These are phyloP conservation scores for Pandemis corylana DNA, from an alignment of 2,888 invertebrate species.

Conservation along the genomic window DNA sequence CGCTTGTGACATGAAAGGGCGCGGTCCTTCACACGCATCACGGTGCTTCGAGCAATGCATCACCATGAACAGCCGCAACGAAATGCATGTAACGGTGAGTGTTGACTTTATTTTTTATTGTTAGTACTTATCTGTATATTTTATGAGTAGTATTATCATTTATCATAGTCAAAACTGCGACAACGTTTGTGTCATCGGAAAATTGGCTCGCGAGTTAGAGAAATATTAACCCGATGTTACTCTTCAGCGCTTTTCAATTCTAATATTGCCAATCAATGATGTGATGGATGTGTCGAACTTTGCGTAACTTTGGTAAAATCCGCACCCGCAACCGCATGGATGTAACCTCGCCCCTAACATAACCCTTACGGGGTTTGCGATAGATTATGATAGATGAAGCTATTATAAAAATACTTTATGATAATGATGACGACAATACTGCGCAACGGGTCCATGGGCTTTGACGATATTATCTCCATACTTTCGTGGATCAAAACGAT, in stretches of 20 bases:
- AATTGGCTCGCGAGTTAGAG: not conserved
- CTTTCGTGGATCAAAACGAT: too few relatives aligned
- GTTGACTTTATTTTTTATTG: constrained; percentile 23
- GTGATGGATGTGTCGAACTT: not conserved
- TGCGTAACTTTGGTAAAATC: not conserved
- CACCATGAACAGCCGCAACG: constrained; percentile 87
- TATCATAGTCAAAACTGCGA: not conserved
- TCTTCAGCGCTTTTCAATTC: not conserved
- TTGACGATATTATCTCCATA: too few relatives aligned
- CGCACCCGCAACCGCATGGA: not conserved
- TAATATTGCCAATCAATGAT: not conserved
- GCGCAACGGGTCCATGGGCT: too few relatives aligned
- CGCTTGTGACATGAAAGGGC: constrained; percentile 85
- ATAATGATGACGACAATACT: not conserved
- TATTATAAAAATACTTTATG: not conserved
- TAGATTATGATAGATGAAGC: not conserved
- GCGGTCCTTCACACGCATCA: constrained; percentile 81
- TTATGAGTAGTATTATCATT: not conserved
- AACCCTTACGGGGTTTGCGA: not conserved
- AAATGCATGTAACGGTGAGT: constrained; percentile 84
- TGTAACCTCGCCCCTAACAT: constrained; percentile 1
- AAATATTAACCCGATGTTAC: not conserved
- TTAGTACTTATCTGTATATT: not conserved
- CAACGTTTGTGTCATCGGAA: not conserved
- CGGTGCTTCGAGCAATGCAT: constrained; percentile 89